These are phyloP conservation scores for Heteractis magnifica DNA, from an alignment of 92 coral and sea anemone genomes.

Conservation along the genomic window DNA sequence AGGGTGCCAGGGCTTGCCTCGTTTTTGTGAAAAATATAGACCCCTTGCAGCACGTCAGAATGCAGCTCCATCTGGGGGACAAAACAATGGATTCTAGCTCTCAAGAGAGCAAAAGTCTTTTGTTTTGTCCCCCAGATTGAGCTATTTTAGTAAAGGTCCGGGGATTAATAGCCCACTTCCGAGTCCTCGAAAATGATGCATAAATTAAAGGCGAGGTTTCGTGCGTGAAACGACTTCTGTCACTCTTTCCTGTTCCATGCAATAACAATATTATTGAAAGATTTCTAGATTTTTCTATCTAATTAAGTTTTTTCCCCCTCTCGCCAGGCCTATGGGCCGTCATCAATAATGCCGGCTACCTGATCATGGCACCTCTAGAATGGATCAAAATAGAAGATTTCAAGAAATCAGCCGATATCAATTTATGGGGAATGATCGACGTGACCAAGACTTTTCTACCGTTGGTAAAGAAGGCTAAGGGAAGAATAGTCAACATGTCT, in stretches of 20 bases:
- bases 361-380: conserved; percentile 38
- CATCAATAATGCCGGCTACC: conserved; percentile 57
- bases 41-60: too few species aligned
- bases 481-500: conserved; percentile 43
- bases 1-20: too few species aligned
- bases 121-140: too few species aligned
- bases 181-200: too few species aligned
- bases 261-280: not conserved
- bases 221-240: too few species aligned
- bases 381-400: conserved; percentile 37
- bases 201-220: too few species aligned
- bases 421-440: conserved; percentile 65
- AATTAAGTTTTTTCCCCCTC: not conserved
- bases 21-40: too few species aligned
- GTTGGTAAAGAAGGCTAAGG: conserved; percentile 41
- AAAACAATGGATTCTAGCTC: too few species aligned
- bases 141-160: too few species aligned
- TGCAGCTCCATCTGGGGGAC: too few species aligned
- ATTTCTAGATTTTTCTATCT: not conserved
- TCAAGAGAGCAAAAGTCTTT: too few species aligned
- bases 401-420: conserved; percentile 43
- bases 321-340: conserved; percentile 47
- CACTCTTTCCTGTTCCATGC: not conserved
- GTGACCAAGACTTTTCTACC: conserved; percentile 59
- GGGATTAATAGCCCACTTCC: too few species aligned